These are phyloP conservation scores for Oxytorus armatus DNA, from an alignment of 2,888 invertebrate genomes.

Conservation along the genomic window DNA sequence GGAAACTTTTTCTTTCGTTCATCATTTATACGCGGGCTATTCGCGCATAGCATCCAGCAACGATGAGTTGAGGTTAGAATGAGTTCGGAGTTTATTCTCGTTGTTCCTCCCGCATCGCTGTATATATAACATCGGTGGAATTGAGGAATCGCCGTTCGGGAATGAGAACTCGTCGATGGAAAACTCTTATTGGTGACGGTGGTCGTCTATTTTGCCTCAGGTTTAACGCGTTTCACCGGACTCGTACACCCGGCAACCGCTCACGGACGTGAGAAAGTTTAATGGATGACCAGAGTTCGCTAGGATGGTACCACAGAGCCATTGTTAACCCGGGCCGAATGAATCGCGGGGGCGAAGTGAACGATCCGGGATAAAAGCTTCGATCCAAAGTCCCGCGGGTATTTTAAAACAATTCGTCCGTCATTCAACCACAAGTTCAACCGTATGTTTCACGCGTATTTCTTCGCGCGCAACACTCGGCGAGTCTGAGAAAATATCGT, in stretches of 20 bases:
- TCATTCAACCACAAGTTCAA: slow-evolving; percentile 45
- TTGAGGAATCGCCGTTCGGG: slow-evolving; percentile 18
- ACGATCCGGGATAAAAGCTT: slow-evolving; percentile 42
- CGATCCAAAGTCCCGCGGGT: slow-evolving; percentile 48
- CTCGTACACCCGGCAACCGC: slow-evolving; percentile 25
- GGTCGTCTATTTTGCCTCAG: slow-evolving; percentile 23
- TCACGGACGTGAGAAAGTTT: slow-evolving; percentile 48
- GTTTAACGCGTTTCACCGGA: slow-evolving; percentile 11
- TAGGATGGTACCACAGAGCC: slow-evolving; percentile 1
- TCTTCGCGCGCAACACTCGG: no score
- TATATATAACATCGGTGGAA: slow-evolving; percentile 4
- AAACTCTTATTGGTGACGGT: slow-evolving; percentile 29
- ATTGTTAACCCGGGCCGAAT: slow-evolving; percentile 45
- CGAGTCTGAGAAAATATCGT: slow-evolving; percentile 18
- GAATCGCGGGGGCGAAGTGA: slow-evolving; percentile 26
- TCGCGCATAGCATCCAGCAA: not conserved
- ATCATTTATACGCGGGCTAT: slow-evolving; percentile 19
- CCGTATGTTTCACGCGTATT: no score
- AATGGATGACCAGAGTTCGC: slow-evolving; percentile 27
- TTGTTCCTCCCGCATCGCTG: slow-evolving; percentile 8
- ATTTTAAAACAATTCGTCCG: slow-evolving; percentile 60
- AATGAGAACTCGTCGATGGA: slow-evolving; percentile 41
- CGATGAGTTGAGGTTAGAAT: not conserved
- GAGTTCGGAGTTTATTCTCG: slow-evolving; percentile 23
- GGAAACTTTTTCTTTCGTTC: slow-evolving; percentile 50